phyloP scores from a whole-genome alignment of 2,113 vertebrate species.

The Python bivittatus region DNA sequence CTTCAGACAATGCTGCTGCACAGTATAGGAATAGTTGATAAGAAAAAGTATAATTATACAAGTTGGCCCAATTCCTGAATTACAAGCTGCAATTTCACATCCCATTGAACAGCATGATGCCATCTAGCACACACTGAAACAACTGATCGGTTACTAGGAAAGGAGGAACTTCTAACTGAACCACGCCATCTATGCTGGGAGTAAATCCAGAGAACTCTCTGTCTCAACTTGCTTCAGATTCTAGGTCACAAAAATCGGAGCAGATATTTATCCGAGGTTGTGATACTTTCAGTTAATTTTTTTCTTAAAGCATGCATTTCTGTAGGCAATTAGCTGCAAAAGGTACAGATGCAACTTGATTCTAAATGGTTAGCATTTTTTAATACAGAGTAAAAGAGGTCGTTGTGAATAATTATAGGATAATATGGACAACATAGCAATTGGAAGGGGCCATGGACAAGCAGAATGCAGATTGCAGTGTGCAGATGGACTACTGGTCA shows the following conservation, averaged over 20 bases:
- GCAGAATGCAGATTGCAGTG: background rate
- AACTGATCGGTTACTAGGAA: background rate
- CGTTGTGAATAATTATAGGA: background rate
- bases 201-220: background rate
- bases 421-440: background rate
- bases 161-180: background rate
- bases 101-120: background rate
- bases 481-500: too few species aligned
- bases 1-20: rapidly evolving
- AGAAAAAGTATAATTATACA: background rate
- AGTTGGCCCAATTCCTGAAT: background rate
- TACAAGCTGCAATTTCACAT: background rate
- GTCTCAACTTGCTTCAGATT: rapidly evolving
- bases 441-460: background rate
- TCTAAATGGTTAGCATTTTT: background rate
- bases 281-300: background rate
- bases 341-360: background rate
- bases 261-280: background rate
- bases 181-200: background rate
- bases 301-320: background rate
- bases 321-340: background rate
- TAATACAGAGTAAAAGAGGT: background rate
- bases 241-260: background rate
- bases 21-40: background rate
- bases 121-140: background rate